phyloP scores from a whole-genome alignment of 1,140 invertebrate species.

The Heliothis subflexa region DNA sequence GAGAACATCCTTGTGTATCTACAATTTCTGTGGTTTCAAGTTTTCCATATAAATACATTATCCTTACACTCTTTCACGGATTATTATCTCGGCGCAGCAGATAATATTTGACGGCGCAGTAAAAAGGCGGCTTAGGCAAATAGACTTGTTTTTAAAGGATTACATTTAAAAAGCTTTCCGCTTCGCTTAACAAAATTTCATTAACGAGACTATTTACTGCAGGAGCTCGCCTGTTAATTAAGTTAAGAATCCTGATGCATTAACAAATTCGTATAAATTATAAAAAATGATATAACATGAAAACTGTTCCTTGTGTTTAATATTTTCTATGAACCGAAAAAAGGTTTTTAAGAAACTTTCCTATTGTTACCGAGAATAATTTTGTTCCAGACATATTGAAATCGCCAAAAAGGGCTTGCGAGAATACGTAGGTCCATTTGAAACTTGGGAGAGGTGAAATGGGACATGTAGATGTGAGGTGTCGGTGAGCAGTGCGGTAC shows the following conservation, averaged over 20 bases:
- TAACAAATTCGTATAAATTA: neutral
- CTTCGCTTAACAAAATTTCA: constrained; percentile 24
- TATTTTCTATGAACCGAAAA: too few species aligned
- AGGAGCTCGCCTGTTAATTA: constrained; percentile 13
- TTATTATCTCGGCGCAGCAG: neutral
- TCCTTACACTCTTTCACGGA: constrained; percentile 3
- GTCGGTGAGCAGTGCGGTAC: constrained; percentile 9
- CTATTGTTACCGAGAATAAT: neutral
- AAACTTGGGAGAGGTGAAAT: neutral
- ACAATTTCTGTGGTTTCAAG: neutral
- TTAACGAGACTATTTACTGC: constrained; percentile 23
- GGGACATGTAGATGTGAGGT: neutral
- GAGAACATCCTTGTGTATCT: neutral
- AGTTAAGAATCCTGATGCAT: constrained; percentile 4
- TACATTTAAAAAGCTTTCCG: constrained; percentile 37
- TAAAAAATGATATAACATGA: too few species aligned
- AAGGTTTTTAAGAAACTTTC: neutral
- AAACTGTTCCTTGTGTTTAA: too few species aligned
- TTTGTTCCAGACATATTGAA: neutral
- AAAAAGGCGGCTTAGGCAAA: constrained; percentile 26
- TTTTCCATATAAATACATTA: neutral
- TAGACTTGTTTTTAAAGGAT: constrained; percentile 30
- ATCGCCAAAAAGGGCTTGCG: neutral
- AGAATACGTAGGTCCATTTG: neutral
- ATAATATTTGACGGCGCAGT: neutral